Conservation (phyloP, 2,888 invertebrate genomes). For the Pachliopta kotzebuea region DNA sequence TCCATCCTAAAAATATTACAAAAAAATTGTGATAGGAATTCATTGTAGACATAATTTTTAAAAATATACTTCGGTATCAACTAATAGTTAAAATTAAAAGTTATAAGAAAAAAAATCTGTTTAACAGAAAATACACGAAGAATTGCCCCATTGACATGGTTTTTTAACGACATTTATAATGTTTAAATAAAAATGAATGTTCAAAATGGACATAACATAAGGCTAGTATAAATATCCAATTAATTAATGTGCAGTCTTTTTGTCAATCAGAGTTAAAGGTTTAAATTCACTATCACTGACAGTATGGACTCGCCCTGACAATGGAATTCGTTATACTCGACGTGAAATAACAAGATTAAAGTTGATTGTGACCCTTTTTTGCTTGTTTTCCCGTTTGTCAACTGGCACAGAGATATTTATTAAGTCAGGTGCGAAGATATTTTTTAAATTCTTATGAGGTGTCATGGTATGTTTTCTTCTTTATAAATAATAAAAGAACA, state of each 20-base stretch:
- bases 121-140: not conserved
- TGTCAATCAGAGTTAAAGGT: slow-evolving; percentile 21
- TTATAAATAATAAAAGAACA: too few species aligned
- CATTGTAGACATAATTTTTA: too few species aligned
- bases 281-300: slow-evolving; percentile 23
- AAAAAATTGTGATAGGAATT: too few species aligned
- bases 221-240: slow-evolving; percentile 14
- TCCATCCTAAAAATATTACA: too few species aligned
- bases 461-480: not conserved
- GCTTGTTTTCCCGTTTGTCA: slow-evolving; percentile 19
- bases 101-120: not conserved
- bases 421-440: slow-evolving; percentile 5
- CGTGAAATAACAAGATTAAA: slow-evolving; percentile 26
- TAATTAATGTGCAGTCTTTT: slow-evolving; percentile 20
- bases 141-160: not conserved
- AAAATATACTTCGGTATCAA: too few species aligned
- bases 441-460: not conserved
- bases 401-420: slow-evolving; percentile 9
- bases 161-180: not conserved
- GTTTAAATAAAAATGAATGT: not conserved
- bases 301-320: slow-evolving; percentile 25
- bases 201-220: not conserved
- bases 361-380: slow-evolving; percentile 24
- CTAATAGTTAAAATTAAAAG: not conserved
- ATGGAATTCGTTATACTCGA: slow-evolving; percentile 28